Evolutionary conservation across 2,113 vertebrate genomes (phyloP), one percentile per base, ranked within the genome.

Genomic region (Eidolon helvum): DNA sequence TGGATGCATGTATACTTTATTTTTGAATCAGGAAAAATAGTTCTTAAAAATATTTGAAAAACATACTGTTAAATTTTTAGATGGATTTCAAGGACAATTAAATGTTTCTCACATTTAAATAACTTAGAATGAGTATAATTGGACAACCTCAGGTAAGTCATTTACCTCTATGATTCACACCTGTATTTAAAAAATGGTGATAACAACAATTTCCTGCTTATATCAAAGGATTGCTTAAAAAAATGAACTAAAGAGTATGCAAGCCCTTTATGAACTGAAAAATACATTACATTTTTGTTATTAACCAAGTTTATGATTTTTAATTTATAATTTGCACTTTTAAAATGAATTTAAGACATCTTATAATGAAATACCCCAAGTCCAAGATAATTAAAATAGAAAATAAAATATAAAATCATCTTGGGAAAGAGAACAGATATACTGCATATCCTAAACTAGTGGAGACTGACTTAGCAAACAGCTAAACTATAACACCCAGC

Each of bases 41-140:
- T 77, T 95, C 43, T 63, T 86, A 59, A 86, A 63, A 71, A 90
- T 45, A 59, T 91, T 91, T 90, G 40, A 68, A 91, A 75, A 79
- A 89, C 30, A 65, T 33, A 57, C 26, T 35, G 84, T 79, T 75
- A 83, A 19, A 48, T 69, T 94, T 94, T 55, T 66, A 84, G 45
- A 77, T 48, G 26, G 48, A 74, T 75, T 94, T 92, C 22, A 78
- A 93, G 33, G 69, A 87, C 6, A 48, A 48, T 48, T 71, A 65
- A 82, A 35, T 77, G 57, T 86, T 82, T 35, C 1, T 10, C 28
- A 61, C 26, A 87, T 82, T 87, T 69, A 88, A 88, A 45, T 85
- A 72, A 79, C 22, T 91, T 96, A 75, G 26, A 63, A 69, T 75
- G 43, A 74, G 8, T 71, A 6, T 65, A 65, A 63, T 19, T 90